phyloP scores from a whole-genome alignment of 2,888 invertebrate species.

The Patella ulyssiponensis region DNA sequence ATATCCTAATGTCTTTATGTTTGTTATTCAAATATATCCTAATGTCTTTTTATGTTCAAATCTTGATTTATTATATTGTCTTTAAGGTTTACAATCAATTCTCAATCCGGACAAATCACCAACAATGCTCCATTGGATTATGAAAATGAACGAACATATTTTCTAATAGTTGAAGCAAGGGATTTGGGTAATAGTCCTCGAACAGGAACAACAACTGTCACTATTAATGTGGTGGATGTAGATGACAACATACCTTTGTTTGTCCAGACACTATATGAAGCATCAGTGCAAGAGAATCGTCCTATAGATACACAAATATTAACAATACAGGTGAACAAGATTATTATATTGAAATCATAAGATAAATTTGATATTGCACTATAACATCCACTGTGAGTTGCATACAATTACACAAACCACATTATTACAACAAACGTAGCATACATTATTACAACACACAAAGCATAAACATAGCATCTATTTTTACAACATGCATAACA shows the following conservation, averaged over 20 bases:
- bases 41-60: background rate
- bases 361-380: too few relatives aligned
- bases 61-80: background rate
- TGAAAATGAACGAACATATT: conserved; percentile 43
- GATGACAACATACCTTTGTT: conserved; percentile 65
- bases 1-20: too few relatives aligned
- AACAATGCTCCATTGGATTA: conserved; percentile 50
- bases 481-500: too few relatives aligned
- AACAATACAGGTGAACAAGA: conserved; percentile 40
- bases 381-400: too few relatives aligned
- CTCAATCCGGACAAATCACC: conserved; percentile 51
- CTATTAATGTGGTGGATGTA: conserved; percentile 56
- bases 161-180: conserved; percentile 49
- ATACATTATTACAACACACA: too few relatives aligned
- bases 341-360: background rate
- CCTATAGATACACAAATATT: conserved; percentile 36
- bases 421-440: too few relatives aligned
- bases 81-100: conserved; percentile 52
- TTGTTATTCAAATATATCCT: too few relatives aligned
- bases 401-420: too few relatives aligned
- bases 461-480: too few relatives aligned
- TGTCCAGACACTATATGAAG: conserved; percentile 45
- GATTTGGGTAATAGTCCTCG: conserved; percentile 46
- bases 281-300: conserved; percentile 47
- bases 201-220: conserved; percentile 55